phyloP scores from a whole-genome alignment of 2,113 vertebrate genomes.

The Ia io region DNA sequence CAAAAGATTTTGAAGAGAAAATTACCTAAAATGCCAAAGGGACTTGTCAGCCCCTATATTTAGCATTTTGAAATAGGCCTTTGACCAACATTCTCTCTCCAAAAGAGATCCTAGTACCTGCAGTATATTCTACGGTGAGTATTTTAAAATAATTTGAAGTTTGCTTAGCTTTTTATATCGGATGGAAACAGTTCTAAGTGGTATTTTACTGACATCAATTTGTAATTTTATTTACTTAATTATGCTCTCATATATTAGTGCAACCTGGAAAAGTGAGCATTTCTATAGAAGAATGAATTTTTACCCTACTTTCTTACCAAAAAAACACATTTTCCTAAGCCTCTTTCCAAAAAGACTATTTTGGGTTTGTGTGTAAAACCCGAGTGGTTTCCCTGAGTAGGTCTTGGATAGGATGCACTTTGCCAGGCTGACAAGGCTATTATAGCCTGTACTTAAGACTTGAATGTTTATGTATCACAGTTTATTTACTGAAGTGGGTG shows the following conservation, averaged over 20 bases:
- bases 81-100: neutral
- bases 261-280: neutral
- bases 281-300: neutral
- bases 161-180: neutral
- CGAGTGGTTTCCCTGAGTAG: neutral
- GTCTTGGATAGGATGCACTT: neutral
- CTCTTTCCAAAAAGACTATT: neutral
- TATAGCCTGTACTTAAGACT: neutral
- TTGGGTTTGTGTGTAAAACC: neutral
- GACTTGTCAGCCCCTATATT: too few relatives aligned
- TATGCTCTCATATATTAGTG: neutral
- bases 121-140: neutral
- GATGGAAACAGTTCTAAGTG: neutral
- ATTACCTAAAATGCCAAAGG: neutral
- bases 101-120: neutral
- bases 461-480: neutral
- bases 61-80: neutral
- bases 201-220: neutral
- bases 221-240: conserved; percentile 3
- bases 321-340: neutral
- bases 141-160: neutral
- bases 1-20: conserved; percentile 10
- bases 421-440: neutral
- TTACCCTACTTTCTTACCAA: neutral
- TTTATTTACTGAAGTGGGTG: conserved; percentile 6